These are phyloP conservation scores for Rotaria sp. DNA, from an alignment of 2,888 invertebrate species.

Conservation along the genomic window DNA sequence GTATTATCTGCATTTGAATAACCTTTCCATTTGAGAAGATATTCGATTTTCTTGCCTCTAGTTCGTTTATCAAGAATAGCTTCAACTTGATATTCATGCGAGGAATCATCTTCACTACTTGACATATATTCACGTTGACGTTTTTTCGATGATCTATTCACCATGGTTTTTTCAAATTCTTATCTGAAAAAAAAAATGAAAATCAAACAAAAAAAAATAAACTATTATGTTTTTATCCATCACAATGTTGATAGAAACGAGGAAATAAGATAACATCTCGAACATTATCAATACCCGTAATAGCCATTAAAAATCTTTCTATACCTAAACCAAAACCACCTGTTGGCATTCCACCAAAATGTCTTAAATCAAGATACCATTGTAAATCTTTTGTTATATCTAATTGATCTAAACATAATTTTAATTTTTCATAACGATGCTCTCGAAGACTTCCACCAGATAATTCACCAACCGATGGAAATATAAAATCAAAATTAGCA, in stretches of 20 bases:
- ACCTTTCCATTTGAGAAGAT: not conserved
- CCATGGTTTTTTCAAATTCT: not conserved
- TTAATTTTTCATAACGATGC: constrained; percentile 64
- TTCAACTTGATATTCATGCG: not conserved
- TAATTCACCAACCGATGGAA: constrained; percentile 81
- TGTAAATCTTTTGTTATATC: constrained; percentile 2
- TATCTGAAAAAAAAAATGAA: not conserved
- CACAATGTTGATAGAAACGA: constrained; percentile 55
- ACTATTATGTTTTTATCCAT: not conserved
- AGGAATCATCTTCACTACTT: not conserved
- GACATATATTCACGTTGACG: not conserved
- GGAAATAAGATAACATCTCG: constrained; percentile 91
- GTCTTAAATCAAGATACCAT: constrained; percentile 80
- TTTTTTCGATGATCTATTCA: not conserved
- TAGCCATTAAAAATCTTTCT: constrained; percentile 76
- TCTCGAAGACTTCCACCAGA: constrained; percentile 91
- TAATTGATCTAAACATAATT: constrained; percentile 58
- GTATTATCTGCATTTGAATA: not conserved
- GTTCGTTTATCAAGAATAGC: not conserved
- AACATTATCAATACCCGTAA: constrained; percentile 76
- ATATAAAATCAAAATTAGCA: constrained; percentile 71
- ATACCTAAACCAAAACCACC: constrained; percentile 94
- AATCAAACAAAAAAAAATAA: not conserved
- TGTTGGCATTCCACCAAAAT: constrained; percentile 62
- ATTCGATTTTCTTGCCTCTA: not conserved